phyloP scores from a whole-genome alignment of 2,797 vertebrate species.

The Sus cebifrons region DNA sequence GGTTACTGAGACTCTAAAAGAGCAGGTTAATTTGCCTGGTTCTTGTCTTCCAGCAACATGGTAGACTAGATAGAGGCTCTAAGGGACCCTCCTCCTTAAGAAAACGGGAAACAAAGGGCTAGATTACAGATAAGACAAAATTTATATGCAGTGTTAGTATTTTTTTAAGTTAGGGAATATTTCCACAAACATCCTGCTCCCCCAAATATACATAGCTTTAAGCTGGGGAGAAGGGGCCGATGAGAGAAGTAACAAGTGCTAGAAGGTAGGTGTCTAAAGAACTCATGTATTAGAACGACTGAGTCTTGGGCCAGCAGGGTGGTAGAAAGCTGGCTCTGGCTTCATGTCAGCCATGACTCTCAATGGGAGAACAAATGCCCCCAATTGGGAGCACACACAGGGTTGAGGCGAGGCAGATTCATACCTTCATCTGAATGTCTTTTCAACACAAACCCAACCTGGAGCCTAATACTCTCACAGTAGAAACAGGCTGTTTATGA shows the following conservation, averaged over 20 bases:
- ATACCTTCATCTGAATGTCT: neutral
- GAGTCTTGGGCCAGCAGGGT: neutral
- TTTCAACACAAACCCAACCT: neutral
- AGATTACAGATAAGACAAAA: neutral
- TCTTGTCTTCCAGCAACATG: neutral
- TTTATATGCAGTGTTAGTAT: neutral
- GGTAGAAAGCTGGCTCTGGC: neutral
- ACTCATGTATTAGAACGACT: rapidly evolving
- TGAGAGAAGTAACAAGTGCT: neutral
- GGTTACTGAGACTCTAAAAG: neutral
- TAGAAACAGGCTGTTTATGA: neutral
- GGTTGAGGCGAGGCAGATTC: neutral
- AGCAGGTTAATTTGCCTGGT: neutral
- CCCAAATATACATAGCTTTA: neutral
- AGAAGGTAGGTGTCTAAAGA: neutral
- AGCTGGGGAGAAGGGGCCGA: neutral
- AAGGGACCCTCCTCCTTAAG: neutral
- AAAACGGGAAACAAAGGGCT: neutral
- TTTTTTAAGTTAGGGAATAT: neutral
- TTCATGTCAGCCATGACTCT: rapidly evolving
- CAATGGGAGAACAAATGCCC: neutral
- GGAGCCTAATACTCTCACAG: neutral
- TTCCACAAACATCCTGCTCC: neutral
- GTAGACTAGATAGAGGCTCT: neutral
- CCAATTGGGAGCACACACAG: neutral